Evolutionary conservation across 2,888 invertebrate species (phyloP).

Genomic region (Balanococcus diminutus): DNA sequence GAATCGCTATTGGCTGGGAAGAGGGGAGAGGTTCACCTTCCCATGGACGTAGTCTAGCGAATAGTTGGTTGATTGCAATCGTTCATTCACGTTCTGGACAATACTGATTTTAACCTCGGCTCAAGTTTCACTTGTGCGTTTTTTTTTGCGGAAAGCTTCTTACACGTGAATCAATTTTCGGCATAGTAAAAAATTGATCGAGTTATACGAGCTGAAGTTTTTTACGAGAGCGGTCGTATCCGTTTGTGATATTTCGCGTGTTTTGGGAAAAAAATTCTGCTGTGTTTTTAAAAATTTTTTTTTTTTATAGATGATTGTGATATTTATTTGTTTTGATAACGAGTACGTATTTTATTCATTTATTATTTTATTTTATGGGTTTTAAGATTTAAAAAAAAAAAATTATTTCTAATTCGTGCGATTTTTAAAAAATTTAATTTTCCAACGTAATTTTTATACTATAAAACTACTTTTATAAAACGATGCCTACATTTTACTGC

Average conservation of each 20-base stretch:
- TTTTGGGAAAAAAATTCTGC: background rate
- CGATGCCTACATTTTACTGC: background rate
- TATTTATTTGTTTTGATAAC: background rate
- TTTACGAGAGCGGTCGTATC: background rate
- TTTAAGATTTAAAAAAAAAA: background rate
- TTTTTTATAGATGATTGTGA: background rate
- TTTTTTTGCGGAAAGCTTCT: slow-evolving; percentile 10
- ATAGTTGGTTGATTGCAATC: slow-evolving; percentile 42
- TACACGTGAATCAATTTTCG: slow-evolving; percentile 46
- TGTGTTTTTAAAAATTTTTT: background rate
- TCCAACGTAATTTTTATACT: too few species aligned
- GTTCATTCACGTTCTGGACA: slow-evolving; percentile 51
- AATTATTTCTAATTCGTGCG: too few species aligned
- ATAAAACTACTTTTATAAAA: too few species aligned
- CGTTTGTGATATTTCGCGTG: background rate
- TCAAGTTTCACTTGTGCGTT: slow-evolving; percentile 43
- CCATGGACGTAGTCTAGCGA: slow-evolving; percentile 44
- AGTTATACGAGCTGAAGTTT: background rate
- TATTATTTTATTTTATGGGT: background rate
- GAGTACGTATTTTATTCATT: background rate
- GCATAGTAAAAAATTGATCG: background rate
- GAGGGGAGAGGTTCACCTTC: slow-evolving; percentile 52
- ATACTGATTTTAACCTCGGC: slow-evolving; percentile 47
- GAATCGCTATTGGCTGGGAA: background rate
- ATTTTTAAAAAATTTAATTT: too few species aligned